Conservation (phyloP, 2,113 vertebrate species). For the Meleagris gallopavo region DNA sequence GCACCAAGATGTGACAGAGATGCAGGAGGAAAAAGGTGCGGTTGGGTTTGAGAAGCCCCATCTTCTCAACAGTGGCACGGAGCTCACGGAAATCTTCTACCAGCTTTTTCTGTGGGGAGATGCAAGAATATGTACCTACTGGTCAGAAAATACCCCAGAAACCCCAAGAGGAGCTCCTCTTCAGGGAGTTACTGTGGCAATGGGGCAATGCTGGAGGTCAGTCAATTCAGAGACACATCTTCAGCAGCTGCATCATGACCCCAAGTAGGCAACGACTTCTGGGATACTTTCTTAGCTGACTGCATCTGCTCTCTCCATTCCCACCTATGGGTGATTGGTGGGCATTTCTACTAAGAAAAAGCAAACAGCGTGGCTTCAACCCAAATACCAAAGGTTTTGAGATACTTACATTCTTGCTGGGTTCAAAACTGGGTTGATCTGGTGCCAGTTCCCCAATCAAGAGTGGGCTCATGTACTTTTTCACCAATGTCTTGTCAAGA, state of each 20-base stretch:
- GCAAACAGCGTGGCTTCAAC: background rate
- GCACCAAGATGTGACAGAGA: constrained; percentile 80
- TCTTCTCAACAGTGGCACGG: constrained; percentile 74
- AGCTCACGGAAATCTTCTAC: constrained; percentile 82
- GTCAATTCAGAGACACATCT: background rate
- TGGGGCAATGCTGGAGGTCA: background rate
- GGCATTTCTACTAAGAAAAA: background rate
- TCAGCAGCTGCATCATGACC: background rate
- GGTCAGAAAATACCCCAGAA: background rate
- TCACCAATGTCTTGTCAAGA: constrained; percentile 80
- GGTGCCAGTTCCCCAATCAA: constrained; percentile 84
- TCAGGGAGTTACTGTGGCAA: background rate
- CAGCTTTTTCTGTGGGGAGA: constrained; percentile 72
- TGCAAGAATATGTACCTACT: background rate
- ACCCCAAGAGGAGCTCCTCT: background rate
- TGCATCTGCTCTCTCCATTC: background rate
- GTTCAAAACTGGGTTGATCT: constrained; percentile 83
- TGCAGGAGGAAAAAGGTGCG: constrained; percentile 74
- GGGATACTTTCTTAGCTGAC: background rate
- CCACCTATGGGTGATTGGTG: background rate
- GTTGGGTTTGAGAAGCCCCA: constrained; percentile 80
- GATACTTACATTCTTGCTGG: constrained; percentile 82
- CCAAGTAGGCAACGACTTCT: too few relatives aligned
- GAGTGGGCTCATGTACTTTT: constrained; percentile 80
- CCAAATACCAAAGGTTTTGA: background rate